A percentile compares a stretch with the other conserved stretches of the same genome.
phyloP scores from a whole-genome alignment of 2,113 vertebrate species.

The Clinocottus analis region DNA sequence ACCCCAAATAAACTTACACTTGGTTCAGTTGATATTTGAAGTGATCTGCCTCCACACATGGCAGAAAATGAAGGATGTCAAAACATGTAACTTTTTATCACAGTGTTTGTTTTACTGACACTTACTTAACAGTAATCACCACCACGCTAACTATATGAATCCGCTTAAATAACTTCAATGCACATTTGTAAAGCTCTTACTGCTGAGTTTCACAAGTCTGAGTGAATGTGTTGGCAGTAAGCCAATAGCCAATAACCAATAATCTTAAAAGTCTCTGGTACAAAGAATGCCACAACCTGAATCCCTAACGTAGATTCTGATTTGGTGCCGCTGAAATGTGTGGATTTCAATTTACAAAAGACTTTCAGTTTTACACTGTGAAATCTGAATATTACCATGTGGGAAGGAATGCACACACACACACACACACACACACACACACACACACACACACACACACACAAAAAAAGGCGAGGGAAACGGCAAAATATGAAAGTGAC shows the following conservation, averaged over 20 bases:
- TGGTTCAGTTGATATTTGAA: no score
- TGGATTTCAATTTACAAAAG: background rate
- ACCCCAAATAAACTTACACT: background rate
- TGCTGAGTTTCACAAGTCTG: background rate
- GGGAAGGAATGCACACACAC: background rate
- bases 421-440: background rate
- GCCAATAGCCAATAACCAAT: background rate
- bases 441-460: background rate
- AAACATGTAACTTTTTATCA: no score
- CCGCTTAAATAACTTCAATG: slow-evolving; percentile 23
- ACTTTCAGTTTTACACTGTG: background rate
- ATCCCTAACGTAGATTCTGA: background rate
- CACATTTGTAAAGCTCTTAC: slow-evolving; percentile 20
- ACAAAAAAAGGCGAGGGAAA: background rate
- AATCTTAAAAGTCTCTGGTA: background rate
- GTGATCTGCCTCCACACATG: no score
- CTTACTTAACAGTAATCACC: no score
- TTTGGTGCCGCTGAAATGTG: background rate
- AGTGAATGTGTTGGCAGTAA: background rate
- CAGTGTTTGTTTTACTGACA: no score
- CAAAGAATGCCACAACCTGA: background rate
- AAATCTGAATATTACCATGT: background rate
- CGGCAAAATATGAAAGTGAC: slow-evolving; percentile 4
- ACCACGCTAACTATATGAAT: slow-evolving; percentile 21
- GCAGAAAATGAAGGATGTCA: no score